Evolutionary conservation across 1,140 invertebrate genomes (phyloP).

Genomic region (Vollenhovia emeryi): DNA sequence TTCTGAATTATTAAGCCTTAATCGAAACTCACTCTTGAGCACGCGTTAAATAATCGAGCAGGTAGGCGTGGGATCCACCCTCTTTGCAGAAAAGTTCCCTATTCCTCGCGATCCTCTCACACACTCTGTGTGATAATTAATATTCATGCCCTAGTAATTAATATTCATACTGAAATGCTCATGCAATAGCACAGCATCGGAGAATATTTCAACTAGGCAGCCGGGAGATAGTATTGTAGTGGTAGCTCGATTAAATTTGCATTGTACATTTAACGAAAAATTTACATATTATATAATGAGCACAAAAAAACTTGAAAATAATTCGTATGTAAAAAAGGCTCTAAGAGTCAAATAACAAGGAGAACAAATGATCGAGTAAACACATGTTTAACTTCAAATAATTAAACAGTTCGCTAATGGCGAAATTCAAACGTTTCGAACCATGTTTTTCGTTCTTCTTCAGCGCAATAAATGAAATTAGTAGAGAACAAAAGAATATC

Average conservation of each 20-base stretch:
- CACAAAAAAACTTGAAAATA: neutral
- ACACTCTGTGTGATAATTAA: neutral
- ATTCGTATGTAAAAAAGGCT: no score
- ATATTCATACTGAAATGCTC: constrained; percentile 22
- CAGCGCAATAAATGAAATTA: no score
- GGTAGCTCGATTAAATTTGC: constrained; percentile 6
- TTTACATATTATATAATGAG: neutral
- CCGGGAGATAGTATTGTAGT: neutral
- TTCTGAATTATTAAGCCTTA: constrained; percentile 36
- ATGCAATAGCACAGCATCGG: constrained; percentile 2
- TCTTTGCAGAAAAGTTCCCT: neutral
- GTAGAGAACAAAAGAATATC: no score
- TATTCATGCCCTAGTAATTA: constrained; percentile 14
- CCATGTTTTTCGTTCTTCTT: no score
- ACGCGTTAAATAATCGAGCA: constrained; percentile 13
- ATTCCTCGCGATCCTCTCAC: neutral
- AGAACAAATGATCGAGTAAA: no score
- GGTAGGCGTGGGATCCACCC: neutral
- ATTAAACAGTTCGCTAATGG: no score
- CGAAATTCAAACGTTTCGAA: no score
- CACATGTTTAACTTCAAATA: no score
- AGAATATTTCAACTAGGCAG: constrained; percentile 4
- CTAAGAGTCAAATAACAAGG: no score
- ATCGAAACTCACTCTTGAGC: neutral
- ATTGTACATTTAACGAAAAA: constrained; percentile 10